Evolutionary conservation across 2,888 invertebrate genomes (phyloP), one percentile per base, ranked within the genome.

Genomic region (Patella depressa): DNA sequence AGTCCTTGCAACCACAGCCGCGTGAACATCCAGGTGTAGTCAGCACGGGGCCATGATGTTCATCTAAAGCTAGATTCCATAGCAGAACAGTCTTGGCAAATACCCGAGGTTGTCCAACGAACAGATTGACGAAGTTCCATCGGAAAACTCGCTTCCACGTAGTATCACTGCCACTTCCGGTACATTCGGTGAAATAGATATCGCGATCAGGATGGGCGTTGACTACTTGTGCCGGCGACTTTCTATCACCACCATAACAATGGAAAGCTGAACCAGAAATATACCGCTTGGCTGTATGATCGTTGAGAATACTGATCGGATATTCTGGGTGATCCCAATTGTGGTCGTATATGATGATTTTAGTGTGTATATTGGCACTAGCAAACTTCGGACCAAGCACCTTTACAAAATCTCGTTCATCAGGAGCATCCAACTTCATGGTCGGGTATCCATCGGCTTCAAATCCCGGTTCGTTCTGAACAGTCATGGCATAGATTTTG

Each of bases 261-360:
- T 65, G 65, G 24, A 65, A 65, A 0, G 65, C 65, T 65, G 65
- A 65, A 24, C 65, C 65, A 24, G 19, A 19, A 24, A 65, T 24
- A 65, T 24, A 65, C 12, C 19, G 19, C 19, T 65, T 65, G 11
- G 65, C 65, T 24, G 19, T 19, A 24, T 19, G 65, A 7, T 65
- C 65, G 65, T 65, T 65, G 11, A 65, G 65, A 65, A 65, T 17
- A 14, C 65, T 65, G 2, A 65, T 65, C 3, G 65, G 65, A 65
- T 65, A 65, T 19, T 65, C 65, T 12, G 65, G 65, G 14, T 65
- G 65, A 65, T 65, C 65, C 65, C 65, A 65, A 65, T 65, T 65
- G 7, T 65, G 65, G 1, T 65, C 65, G 65, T 65, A 65, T 2
- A 65, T 65, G 65, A 65, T 65, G 65, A 65, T 65, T 24, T 65